These are phyloP conservation scores for Ericerus pela DNA, from an alignment of 1,140 invertebrate species.

Conservation along the genomic window DNA sequence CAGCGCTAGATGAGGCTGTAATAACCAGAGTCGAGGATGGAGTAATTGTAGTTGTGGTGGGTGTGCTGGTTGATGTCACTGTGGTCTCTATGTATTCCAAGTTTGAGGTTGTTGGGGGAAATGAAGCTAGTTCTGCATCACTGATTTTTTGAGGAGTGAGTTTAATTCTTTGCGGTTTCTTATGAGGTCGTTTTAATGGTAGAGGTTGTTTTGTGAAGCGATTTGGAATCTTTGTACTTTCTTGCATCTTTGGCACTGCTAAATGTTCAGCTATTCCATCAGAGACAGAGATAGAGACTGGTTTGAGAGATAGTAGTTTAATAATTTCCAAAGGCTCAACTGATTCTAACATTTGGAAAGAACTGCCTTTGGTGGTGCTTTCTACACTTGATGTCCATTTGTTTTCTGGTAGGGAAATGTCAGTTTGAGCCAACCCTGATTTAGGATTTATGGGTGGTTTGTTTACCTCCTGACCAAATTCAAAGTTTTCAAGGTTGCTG, in stretches of 20 bases:
- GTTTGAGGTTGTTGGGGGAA: neutral
- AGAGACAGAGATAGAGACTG: neutral
- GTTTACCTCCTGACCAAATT: neutral
- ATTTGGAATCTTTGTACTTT: neutral
- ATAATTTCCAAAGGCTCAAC: neutral
- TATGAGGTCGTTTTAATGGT: neutral
- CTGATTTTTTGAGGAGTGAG: neutral
- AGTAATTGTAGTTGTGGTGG: neutral
- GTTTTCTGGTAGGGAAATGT: neutral
- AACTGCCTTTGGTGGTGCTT: neutral
- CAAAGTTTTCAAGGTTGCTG: neutral
- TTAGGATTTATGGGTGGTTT: neutral
- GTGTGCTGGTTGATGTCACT: neutral
- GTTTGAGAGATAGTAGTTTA: neutral
- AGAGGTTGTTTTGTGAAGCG: too few relatives aligned
- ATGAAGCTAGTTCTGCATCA: neutral
- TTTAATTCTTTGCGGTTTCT: conserved; percentile 1
- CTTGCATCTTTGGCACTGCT: neutral
- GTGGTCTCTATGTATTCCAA: neutral
- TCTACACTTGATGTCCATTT: neutral
- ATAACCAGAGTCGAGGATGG: neutral
- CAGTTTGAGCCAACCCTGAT: neutral
- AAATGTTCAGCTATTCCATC: neutral
- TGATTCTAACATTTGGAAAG: neutral
- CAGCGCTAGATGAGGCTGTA: neutral